These are phyloP conservation scores for Coptodon rendalli DNA, from an alignment of 2,113 vertebrate genomes.

Conservation along the genomic window DNA sequence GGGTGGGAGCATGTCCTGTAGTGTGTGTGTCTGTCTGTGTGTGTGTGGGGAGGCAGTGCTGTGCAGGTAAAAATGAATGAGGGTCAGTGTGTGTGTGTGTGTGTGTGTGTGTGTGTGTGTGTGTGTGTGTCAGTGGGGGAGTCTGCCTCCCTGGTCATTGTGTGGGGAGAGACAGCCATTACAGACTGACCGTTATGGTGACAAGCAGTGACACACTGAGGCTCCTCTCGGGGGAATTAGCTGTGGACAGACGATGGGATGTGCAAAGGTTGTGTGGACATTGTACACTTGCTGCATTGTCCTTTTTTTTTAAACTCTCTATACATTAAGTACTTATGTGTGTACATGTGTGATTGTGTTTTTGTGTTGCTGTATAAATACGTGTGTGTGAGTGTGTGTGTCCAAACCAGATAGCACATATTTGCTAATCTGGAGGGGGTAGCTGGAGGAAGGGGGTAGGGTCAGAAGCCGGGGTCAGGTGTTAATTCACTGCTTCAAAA, in stretches of 20 bases:
- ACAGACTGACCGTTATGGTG: slow-evolving; percentile 57
- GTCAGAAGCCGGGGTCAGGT: slow-evolving; percentile 63
- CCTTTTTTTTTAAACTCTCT: slow-evolving; percentile 5
- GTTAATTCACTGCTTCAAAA: slow-evolving; percentile 65
- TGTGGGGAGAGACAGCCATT: slow-evolving; percentile 48
- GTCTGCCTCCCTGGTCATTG: slow-evolving; percentile 33
- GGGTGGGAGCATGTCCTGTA: background rate
- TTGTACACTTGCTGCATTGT: background rate
- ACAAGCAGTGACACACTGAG: slow-evolving; percentile 50
- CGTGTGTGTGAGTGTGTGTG: slow-evolving; percentile 14
- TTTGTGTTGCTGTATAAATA: background rate
- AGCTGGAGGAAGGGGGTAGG: slow-evolving; percentile 35
- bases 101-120: background rate
- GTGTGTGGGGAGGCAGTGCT: background rate
- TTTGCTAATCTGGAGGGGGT: slow-evolving; percentile 62
- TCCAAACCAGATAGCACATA: slow-evolving; percentile 42
- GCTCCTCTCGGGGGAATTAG: slow-evolving; percentile 42
- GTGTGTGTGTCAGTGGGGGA: background rate
- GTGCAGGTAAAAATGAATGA: slow-evolving; percentile 51
- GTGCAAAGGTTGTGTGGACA: slow-evolving; percentile 44
- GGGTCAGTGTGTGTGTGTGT: background rate
- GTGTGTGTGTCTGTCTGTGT: background rate
- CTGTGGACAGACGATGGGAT: slow-evolving; percentile 24
- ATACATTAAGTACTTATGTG: slow-evolving; percentile 11
- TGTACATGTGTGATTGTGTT: slow-evolving; percentile 17